Conservation (phyloP, 1,140 invertebrate species). For the Panagrolaimus sp. region DNA sequence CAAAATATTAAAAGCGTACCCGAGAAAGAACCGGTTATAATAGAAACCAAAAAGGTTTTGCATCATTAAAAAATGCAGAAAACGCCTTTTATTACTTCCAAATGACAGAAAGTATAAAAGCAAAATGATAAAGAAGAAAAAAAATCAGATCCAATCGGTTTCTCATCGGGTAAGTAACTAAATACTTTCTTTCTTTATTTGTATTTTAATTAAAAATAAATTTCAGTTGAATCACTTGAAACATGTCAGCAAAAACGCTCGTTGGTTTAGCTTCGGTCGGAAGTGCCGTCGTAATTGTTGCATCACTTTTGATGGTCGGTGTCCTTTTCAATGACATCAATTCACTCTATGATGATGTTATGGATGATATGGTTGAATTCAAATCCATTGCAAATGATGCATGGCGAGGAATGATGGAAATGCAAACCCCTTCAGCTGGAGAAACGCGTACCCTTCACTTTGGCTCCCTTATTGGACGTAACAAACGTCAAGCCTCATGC, state of each 20-base stretch:
- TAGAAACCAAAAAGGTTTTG: too few relatives aligned
- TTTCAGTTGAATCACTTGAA: slow-evolving; percentile 1
- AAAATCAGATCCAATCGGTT: slow-evolving; percentile 11
- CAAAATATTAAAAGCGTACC: too few relatives aligned
- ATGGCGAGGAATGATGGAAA: slow-evolving; percentile 46
- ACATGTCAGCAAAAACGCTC: slow-evolving; percentile 15
- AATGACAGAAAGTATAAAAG: too few relatives aligned
- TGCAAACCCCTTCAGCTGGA: background rate
- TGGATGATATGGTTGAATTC: slow-evolving; percentile 37
- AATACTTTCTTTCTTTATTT: too few relatives aligned
- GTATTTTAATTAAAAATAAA: too few relatives aligned
- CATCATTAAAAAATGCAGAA: too few relatives aligned
- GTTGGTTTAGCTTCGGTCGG: slow-evolving; percentile 17
- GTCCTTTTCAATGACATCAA: slow-evolving; percentile 41
- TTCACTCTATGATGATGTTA: slow-evolving; percentile 31
- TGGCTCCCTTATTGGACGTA: slow-evolving; percentile 30
- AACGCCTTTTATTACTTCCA: too few relatives aligned
- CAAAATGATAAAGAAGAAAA: background rate
- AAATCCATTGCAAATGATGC: slow-evolving; percentile 47
- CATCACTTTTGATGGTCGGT: slow-evolving; percentile 31
- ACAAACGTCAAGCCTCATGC: slow-evolving; percentile 29
- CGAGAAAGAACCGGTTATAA: too few relatives aligned
- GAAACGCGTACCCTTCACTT: slow-evolving; percentile 16
- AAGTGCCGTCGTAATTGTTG: slow-evolving; percentile 30
- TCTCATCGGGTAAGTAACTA: slow-evolving; percentile 8